phyloP scores from a whole-genome alignment of 2,113 vertebrate genomes.

The Felis chaus region DNA sequence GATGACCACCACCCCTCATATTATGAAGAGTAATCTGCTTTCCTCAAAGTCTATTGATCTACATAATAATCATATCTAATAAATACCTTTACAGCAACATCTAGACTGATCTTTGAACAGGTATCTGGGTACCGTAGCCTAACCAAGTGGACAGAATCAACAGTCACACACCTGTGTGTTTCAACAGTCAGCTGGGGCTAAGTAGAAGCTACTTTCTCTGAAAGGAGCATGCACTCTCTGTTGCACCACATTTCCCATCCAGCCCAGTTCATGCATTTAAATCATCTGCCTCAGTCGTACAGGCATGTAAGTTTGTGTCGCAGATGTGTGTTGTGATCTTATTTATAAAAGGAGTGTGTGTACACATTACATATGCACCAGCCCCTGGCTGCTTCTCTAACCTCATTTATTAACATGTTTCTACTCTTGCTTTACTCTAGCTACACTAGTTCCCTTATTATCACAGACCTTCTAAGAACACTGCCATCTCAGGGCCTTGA shows the following conservation, averaged over 20 bases:
- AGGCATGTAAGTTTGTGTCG: neutral
- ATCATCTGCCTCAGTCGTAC: neutral
- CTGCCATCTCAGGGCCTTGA: neutral
- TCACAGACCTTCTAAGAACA: neutral
- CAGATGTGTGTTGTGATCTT: neutral
- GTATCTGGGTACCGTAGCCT: neutral
- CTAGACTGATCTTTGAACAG: neutral
- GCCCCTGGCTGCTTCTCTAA: neutral
- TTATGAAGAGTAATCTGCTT: neutral
- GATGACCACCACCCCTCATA: neutral
- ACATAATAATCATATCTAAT: neutral
- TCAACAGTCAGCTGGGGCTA: neutral
- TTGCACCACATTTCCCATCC: neutral
- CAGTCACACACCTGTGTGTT: neutral
- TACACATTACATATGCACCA: neutral
- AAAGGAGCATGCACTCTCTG: neutral
- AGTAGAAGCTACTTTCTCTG: neutral
- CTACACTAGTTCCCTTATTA: neutral
- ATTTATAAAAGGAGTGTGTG: constrained; percentile 17
- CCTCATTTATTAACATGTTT: neutral
- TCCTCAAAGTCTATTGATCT: neutral
- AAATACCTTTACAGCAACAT: neutral
- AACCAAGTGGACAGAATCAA: neutral
- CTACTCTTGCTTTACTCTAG: neutral
- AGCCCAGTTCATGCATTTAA: neutral